phyloP scores from a whole-genome alignment of 2,113 vertebrate species.

The Urocynchramus pylzowi region DNA sequence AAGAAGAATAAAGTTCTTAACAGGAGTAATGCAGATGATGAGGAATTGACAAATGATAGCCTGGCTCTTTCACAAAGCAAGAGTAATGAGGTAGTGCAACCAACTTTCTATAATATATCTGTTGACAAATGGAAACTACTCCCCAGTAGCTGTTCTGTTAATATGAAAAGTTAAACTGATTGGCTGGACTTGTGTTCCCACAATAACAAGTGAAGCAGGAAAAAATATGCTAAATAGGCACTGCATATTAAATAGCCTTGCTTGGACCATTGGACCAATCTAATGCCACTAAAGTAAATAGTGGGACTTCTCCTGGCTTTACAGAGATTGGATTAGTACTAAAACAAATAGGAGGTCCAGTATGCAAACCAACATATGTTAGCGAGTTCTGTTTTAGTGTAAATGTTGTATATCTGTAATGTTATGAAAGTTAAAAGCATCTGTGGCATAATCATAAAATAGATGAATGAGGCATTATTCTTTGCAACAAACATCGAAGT shows the following conservation, averaged over 20 bases:
- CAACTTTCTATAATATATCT: constrained; percentile 79
- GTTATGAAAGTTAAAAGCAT: background rate
- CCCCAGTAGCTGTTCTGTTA: constrained; percentile 24
- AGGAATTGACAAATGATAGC: constrained; percentile 98
- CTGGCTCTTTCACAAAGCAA: constrained; percentile 94
- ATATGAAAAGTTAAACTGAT: constrained; percentile 16
- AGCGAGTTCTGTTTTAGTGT: background rate
- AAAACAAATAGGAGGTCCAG: background rate
- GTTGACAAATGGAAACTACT: constrained; percentile 58
- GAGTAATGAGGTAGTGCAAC: constrained; percentile 90
- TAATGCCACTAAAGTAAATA: background rate
- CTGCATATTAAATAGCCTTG: background rate
- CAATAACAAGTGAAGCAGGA: background rate
- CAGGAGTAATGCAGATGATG: constrained; percentile 86
- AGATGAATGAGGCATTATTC: background rate
- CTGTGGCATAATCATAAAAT: background rate
- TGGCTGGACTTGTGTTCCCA: background rate
- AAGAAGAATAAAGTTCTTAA: constrained; percentile 83
- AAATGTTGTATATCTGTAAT: background rate
- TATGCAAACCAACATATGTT: background rate
- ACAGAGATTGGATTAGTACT: background rate
- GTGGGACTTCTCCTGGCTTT: constrained; percentile 3
- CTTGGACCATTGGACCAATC: background rate
- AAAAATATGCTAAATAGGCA: background rate
- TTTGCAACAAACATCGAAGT: background rate